These are phyloP conservation scores for Bugulina stolonifera DNA, from an alignment of 2,888 invertebrate species.

Conservation along the genomic window DNA sequence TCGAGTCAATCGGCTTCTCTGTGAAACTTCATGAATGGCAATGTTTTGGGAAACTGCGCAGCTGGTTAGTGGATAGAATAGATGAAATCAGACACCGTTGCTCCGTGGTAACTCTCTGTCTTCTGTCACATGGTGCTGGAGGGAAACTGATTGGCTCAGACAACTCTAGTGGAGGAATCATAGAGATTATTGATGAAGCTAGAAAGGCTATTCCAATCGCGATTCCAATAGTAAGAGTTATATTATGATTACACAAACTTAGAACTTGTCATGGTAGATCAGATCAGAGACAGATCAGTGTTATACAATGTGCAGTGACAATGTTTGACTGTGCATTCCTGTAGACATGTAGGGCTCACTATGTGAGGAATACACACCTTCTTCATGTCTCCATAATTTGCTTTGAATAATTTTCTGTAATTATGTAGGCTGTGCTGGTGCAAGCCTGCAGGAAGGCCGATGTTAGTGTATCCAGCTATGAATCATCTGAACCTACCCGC, in stretches of 20 bases:
- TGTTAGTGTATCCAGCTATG: not conserved
- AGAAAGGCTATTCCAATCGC: not conserved
- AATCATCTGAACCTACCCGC: too few relatives aligned
- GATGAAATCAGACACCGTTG: not conserved
- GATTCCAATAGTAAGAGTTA: slow-evolving; percentile 9
- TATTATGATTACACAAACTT: too few relatives aligned
- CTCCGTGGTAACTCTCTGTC: not conserved
- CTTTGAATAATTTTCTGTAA: too few relatives aligned
- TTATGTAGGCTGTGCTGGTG: too few relatives aligned
- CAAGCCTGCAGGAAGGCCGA: not conserved
- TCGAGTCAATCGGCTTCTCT: not conserved
- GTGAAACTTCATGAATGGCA: not conserved
- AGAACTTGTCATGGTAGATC: too few relatives aligned
- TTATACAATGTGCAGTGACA: too few relatives aligned
- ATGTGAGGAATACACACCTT: too few relatives aligned
- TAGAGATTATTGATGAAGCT: not conserved
- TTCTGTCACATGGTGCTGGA: not conserved
- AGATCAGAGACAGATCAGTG: too few relatives aligned
- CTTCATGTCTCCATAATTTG: too few relatives aligned
- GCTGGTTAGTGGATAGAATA: not conserved
- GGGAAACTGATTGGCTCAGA: not conserved
- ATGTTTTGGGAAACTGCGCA: not conserved
- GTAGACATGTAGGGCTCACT: too few relatives aligned
- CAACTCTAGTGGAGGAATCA: not conserved
- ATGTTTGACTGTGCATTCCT: too few relatives aligned